Evolutionary conservation across 2,797 vertebrate genomes (phyloP).

Genomic region (Siniperca obscura): DNA sequence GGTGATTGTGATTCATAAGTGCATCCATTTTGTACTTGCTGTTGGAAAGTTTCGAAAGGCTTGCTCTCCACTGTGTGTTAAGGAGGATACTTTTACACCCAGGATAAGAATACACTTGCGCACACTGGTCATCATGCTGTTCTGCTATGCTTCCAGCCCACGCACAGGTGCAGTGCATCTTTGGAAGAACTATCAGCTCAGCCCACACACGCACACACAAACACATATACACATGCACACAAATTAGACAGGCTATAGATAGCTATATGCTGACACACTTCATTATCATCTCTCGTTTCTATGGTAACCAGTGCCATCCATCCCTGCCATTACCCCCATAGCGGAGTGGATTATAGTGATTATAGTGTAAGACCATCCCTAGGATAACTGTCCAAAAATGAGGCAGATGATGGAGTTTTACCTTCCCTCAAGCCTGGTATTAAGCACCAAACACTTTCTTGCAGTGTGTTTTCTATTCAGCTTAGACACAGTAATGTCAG

Average conservation of each 20-base stretch:
- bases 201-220: conserved; percentile 34
- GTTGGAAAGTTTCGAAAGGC: conserved; percentile 37
- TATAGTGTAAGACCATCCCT: conserved; percentile 64
- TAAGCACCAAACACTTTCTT: conserved; percentile 22
- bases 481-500: not conserved
- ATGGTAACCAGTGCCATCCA: conserved; percentile 69
- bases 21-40: not conserved
- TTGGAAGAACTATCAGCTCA: conserved; percentile 65
- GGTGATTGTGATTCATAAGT: conserved; percentile 20
- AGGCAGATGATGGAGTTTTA: conserved; percentile 55
- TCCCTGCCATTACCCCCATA: conserved; percentile 64
- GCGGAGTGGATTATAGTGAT: conserved; percentile 74
- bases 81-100: conserved; percentile 36
- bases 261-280: conserved; percentile 74
- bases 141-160: conserved; percentile 65
- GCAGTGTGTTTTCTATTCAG: not conserved
- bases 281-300: conserved; percentile 74
- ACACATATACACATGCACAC: conserved; percentile 37
- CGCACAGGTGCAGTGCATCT: conserved; percentile 70
- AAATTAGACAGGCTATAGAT: conserved; percentile 74
- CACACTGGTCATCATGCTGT: conserved; percentile 65
- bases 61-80: conserved; percentile 28
- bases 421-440: conserved; percentile 39
- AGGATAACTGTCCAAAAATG: conserved; percentile 73
- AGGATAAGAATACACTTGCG: conserved; percentile 51